Base-by-base conservation (phyloP, 2,113 vertebrate species). In the Saimiri boliviensis region DNA sequence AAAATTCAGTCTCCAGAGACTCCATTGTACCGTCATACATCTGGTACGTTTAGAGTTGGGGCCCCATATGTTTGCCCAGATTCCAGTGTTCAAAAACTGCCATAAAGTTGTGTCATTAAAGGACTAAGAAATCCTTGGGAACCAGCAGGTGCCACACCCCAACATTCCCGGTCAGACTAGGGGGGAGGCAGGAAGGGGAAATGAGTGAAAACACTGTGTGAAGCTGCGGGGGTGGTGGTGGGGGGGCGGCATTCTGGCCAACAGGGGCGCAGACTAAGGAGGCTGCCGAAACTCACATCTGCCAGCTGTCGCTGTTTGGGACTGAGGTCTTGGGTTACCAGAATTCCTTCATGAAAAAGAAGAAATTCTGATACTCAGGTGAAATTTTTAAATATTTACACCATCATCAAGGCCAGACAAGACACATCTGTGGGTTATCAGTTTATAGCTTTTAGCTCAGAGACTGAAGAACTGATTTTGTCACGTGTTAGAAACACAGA, bases 231-330 rank as follows among this genome's bases (percentile, higher is more conserved):
- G 30, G 12, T n/a, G 52, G 49, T 13, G 32, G 17, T 0, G 54
- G 17, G 30, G 12, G 42, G 52, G 49, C 17, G 32, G 17, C 1
- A 1, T 20, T 1, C 0, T n/a, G 23, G 76, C 35, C 42, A 20
- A 10, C 0, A 0, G 20, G 42, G 6, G 20, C 42, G 16, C 42
- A 23, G 9, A 9, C 32, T 21, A 19, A 45, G 5, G 1, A 2
- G 10, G 20, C 30, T 45, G 5, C 21, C 0, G 10, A 40, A 16
- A 17, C 14, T 16, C 89, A 63, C n/a, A 82, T 0, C 30, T 13
- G 32, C 12, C 4, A 2, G 5, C 2, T 2, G 13, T 16, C 30
- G 74, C 68, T 21, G 0, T 32, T 66, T 13, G 27, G 37, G 58
- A 20, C 30, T 40, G 5, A 5, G 35, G 40, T 2, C 9, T 1